A percentile compares a stretch with the other conserved stretches of the same genome.
Evolutionary conservation across 2,888 invertebrate genomes (phyloP).

Genomic region (Cetonia aurata): DNA sequence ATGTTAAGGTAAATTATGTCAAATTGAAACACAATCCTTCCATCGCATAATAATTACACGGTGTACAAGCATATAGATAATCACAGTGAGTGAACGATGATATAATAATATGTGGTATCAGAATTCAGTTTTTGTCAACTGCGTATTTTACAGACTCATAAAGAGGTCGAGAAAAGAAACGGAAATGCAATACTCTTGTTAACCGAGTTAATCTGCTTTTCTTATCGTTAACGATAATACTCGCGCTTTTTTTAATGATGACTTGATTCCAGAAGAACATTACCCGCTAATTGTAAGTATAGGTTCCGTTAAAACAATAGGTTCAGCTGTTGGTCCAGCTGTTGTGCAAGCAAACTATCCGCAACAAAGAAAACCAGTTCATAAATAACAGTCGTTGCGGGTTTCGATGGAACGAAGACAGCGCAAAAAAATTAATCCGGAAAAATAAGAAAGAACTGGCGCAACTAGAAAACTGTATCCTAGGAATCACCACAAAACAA

Average conservation of each 20-base stretch:
- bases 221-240: constrained; percentile 30
- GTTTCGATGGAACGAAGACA: constrained; percentile 11
- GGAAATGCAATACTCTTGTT: not conserved
- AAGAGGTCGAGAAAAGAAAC: not conserved
- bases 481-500: constrained; percentile 27
- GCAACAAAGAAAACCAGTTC: constrained; percentile 38
- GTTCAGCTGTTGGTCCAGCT: constrained; percentile 25
- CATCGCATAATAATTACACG: too few species aligned
- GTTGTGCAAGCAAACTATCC: constrained; percentile 31
- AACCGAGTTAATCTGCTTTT: constrained; percentile 22
- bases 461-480: constrained; percentile 22
- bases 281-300: constrained; percentile 36
- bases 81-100: too few species aligned
- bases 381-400: constrained; percentile 31
- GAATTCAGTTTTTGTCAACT: too few species aligned
- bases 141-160: too few species aligned
- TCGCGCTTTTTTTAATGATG: constrained; percentile 26
- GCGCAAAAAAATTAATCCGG: not conserved
- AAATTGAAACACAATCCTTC: too few species aligned
- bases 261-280: constrained; percentile 35
- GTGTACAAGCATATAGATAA: too few species aligned
- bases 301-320: constrained; percentile 34
- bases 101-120: too few species aligned
- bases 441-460: constrained; percentile 7
- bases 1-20: too few species aligned